Evolutionary conservation across 2,888 invertebrate species (phyloP), one percentile per base, ranked within the genome.

Genomic region (Argyresthia albistria): DNA sequence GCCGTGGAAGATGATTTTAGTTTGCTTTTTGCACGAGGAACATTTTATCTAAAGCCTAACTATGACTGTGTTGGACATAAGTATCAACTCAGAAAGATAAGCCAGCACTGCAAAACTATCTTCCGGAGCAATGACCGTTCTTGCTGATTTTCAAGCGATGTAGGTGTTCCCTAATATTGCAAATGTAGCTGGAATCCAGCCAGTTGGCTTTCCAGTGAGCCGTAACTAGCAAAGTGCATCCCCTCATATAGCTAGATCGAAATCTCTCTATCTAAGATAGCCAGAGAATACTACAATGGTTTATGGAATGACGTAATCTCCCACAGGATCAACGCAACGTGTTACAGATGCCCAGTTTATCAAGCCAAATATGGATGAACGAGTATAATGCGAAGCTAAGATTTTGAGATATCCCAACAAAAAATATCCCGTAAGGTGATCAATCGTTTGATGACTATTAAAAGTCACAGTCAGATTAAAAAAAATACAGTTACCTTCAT

Each of bases 401-500:
- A 25, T 25, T 25, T 25, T 25, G 3, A 25, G 25, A 25, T 25
- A 25, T 25, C 25, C 25, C 25, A 25, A 25, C 25, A 25, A 25
- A 25, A 25, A 47, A 48, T 42, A 51, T 54, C 49, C 39, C 35
- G 47, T 47, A 35, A 35, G 11, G 47, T 47, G 47, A 47, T 47
- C 47, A 35, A 47, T 47, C 35, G 47, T 47, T 35, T 35, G 25
- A 25, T 25, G 2, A 25, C 35, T 35, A 47, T 47, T 25, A 25
- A 43, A 37, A 48, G 48, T 25, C 25, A 25, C 6, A 4, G 47
- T 43, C 39, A 53, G 48, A 52, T 55, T 54, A 55, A 55, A 43
- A 54, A 57, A 4, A 51, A 35, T 56, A 66, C 63, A 58, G 61
- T 59, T 66, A 57, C 55, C 56, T 45, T 64, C 58, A 62, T 59